phyloP scores from a whole-genome alignment of 2,888 invertebrate species.

The Seira sanloemensis region DNA sequence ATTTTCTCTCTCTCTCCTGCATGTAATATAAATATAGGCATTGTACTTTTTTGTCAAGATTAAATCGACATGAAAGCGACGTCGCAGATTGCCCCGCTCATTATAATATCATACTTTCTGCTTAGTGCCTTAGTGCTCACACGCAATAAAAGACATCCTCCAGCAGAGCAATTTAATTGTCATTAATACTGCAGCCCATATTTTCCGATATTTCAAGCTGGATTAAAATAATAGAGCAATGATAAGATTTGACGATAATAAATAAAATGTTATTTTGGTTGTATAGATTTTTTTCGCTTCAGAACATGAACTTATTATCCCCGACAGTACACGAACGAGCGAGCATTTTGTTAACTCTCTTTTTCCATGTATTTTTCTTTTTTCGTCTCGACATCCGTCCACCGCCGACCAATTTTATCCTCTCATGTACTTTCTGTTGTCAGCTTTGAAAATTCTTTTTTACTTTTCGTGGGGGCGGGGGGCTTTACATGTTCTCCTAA shows the following conservation, averaged over 20 bases:
- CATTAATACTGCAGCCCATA: too few relatives aligned
- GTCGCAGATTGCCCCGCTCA: background rate
- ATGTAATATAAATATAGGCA: too few relatives aligned
- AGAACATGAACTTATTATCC: background rate
- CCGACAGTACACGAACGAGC: background rate
- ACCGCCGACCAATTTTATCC: background rate
- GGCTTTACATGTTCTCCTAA: background rate
- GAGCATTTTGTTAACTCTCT: too few relatives aligned
- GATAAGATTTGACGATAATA: background rate
- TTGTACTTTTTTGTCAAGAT: too few relatives aligned
- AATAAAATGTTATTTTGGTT: too few relatives aligned
- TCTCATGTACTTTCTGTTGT: background rate
- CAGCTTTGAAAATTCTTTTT: conserved; percentile 1
- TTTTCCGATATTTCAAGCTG: too few relatives aligned
- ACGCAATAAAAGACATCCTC: too few relatives aligned
- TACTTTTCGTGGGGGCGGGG: conserved; percentile 1
- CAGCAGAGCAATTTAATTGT: background rate
- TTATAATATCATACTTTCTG: too few relatives aligned
- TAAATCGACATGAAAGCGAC: too few relatives aligned
- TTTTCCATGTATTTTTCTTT: background rate
- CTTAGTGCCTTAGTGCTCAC: too few relatives aligned
- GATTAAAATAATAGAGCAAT: too few relatives aligned
- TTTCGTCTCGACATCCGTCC: conserved; percentile 7
- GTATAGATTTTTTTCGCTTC: background rate
- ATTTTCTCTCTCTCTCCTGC: too few relatives aligned